Evolutionary conservation across 2,888 invertebrate species (phyloP), one percentile per base, ranked within the genome.

Genomic region (Toxonevra muliebris): DNA sequence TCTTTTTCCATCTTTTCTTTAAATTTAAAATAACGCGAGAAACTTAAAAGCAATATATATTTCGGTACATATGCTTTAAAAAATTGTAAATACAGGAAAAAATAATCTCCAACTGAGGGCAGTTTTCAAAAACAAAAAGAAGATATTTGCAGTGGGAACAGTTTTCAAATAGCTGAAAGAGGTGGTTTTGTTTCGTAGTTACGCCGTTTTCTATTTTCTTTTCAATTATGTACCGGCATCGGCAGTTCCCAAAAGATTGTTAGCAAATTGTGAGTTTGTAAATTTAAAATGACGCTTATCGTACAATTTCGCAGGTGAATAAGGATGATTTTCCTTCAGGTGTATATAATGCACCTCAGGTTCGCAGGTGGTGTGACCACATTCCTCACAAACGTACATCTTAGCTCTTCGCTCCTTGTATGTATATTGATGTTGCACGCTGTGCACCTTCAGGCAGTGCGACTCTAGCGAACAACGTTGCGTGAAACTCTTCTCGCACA

Each of bases 361-460:
- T 83, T 97, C 96, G 76, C 93, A 93, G 43, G 97, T 97, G 62
- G 98, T 98, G 88, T 97, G 96, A 40, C 99, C 99, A 86, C 99
- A 99, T 85, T 98, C 98, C 87, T 99, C 99, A 85, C 99, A 99
- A 15, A 99, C 98, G 87, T 98, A 99, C 88, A 98, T 93, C 92
- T 99, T 99, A 85, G 95, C 95, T 78, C 99, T 90, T 69, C 99
- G 89, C 86, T 99, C 98, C 85, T 99, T 99, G 87, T 99, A 98
- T 5, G 96, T 97, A 85, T 97, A 99, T 75, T 93, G 92, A 86
- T 98, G 97, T 80, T 95, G 94, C 43, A 97, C 94, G 71, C 97
- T 97, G 85, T 99, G 99, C 45, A 99, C 98, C 87, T 99, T 99
- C 66, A 96, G 89, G 83, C 97, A 95, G 85, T 99, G 99, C 15